Conservation (phyloP, 2,797 vertebrate species). For the Heteromormyrus szaboi region DNA sequence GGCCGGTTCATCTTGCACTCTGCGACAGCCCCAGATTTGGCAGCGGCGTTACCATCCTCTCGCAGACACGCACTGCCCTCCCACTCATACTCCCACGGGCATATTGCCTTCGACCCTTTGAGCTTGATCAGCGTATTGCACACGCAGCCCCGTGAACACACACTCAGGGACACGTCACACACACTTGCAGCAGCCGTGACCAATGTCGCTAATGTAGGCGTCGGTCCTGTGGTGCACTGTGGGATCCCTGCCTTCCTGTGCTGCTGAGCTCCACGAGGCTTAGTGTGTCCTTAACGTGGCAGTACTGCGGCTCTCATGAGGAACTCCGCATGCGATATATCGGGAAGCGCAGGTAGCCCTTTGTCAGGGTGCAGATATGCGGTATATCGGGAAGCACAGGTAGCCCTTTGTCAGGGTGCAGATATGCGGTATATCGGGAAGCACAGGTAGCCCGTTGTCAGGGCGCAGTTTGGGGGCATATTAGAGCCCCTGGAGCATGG, state of each 20-base stretch:
- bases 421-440: background rate
- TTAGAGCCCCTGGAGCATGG: background rate
- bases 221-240: background rate
- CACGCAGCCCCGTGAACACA: background rate
- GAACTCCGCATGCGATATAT: background rate
- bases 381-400: too few species aligned
- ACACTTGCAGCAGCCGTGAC: background rate
- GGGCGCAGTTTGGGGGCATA: background rate
- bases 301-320: background rate
- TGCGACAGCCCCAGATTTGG: constrained; percentile 14
- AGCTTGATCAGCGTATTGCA: background rate
- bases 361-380: too few species aligned
- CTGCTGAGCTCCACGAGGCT: background rate
- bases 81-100: constrained; percentile 7
- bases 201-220: constrained; percentile 12
- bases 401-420: too few species aligned
- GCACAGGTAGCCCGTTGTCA: background rate
- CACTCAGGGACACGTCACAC: background rate
- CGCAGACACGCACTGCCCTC: constrained; percentile 26
- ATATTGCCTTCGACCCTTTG: background rate
- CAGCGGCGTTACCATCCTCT: background rate
- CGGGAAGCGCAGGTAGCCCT: too few species aligned
- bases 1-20: background rate
- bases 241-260: background rate
- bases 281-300: too few species aligned